Base-by-base conservation (phyloP, 2,113 vertebrate species). In the Monopterus albus region DNA sequence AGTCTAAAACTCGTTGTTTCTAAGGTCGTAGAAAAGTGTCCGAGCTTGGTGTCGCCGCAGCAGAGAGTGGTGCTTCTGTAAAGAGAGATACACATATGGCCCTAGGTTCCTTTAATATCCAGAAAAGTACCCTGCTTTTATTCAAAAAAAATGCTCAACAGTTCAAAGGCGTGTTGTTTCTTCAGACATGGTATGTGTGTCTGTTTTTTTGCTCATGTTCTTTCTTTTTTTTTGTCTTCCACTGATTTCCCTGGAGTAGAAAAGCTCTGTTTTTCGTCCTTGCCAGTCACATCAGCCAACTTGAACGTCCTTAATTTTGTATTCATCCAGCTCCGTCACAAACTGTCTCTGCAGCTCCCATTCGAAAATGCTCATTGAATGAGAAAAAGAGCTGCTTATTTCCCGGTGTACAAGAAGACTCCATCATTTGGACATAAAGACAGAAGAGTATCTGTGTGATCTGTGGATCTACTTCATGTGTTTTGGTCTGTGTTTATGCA, bases 91-190 rank as follows among this genome's bases (percentile, higher is more conserved):
- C 85, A 85, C 56, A 90, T 93, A 94, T 94, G 93, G 93, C 92
- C 92, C 92, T 92, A 84, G 81, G 90, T 92, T 94, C 93, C 92
- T 93, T 90, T 76, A 85, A 73, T 78, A 78, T 87, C 88, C 91
- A 92, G 77, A 92, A 86, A 91, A 91, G 83, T 90, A 91, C 92
- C 92, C 92, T 94, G 92, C 90, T 92, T 87, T 91, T 71, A 88
- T 88, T 84, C 85, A 88, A 83, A 90, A 88, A 83, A 90, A 88
- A 90, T 79, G 75, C 69, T 85, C 66, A 75, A 90, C 33, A 87
- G 87, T 87, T 92, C 84, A 89, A 92, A 92, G 87, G 87, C 83
- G 68, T 86, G 85, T 89, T 79, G 70, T 90, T 79, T 87, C 72
- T 61, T 56, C 63, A 74, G 52, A 82, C 81, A 67, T n/a, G 3